Evolutionary conservation across 2,113 vertebrate species (phyloP), one percentile per base, ranked within the genome.

Genomic region (Zosterops borbonicus): DNA sequence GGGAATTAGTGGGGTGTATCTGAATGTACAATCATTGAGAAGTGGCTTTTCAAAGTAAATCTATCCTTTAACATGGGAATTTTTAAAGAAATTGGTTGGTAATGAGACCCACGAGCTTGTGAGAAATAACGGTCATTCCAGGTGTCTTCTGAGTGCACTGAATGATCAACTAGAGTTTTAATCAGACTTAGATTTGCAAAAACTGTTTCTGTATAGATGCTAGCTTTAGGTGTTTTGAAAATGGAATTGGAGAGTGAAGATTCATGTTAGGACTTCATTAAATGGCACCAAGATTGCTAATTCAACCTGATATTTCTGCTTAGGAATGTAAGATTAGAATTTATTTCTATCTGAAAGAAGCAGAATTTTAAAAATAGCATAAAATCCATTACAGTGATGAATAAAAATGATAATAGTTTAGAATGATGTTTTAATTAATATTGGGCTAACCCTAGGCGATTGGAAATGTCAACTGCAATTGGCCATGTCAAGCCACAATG

Each of bases 391-490:
- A 63, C 20, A 90, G 67, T 31, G 83, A 79, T 60, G 55, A 90
- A 87, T 29, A 81, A 90, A 81, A 91, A 75, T 52, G 0, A 5
- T 63, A 93, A 82, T 37, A 84, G 81, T 58, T 20, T 74, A 52
- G 33, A 71, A 82, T 0, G 0, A 75, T 56, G 13, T 75, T 95
- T 92, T 95, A 94, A 87, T 96, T 96, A 95, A 94, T 94, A 79
- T 35, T 82, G 46, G 27, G 29, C 37, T 95, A 84, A 94, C 79
- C 42, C 53, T 67, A 33, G 53, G 84, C 0, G 2, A 87, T 60
- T 80, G 56, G 39, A 93, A 95, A 91, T 70, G 39, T 69, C 79
- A 90, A 4, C 41, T 89, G 37, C 68, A 94, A 84, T 90, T 95
- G 69, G 42, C 76, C 41, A 47, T 47, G 68, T 87, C 87, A 95